Evolutionary conservation across 1,140 invertebrate genomes (phyloP), one percentile per base, ranked within the genome.

Genomic region (Epicauta chinensis): DNA sequence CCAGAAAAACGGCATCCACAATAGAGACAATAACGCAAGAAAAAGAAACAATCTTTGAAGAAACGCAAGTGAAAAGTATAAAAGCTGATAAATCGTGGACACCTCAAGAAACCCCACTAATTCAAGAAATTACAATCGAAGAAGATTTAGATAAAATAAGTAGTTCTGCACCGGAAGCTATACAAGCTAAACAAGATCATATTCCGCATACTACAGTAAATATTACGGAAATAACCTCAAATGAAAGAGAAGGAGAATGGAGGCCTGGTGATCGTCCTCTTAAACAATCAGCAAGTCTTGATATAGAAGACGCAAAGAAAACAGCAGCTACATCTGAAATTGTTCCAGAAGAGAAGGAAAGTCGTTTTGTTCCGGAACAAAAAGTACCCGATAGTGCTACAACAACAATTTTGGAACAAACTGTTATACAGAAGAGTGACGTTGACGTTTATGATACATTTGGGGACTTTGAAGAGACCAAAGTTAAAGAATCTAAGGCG

Each of bases 241-340:
- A 70, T 23, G 76, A 79, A 57, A 66, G 59, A 44, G 76, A 77
- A 60, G 59, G 60, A 38, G 34, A 56, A 11, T 72, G 73, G 44
- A 56, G 63, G 51, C 61, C 46, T 14, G 66, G 67, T 40, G 66
- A 67, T 30, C 65, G 67, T 53, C 68, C 71, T 3, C 46, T 60
- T 11, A 49, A 59, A 7, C 58, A 65, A 13, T 61, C 58, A 11
- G 65, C 66, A 40, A 57, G 65, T n/a, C 34, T 72, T 3, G 54
- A 60, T 6, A 40, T 74, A 10, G 69, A 73, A 51, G 68, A 72
- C 46, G 65, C 50, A 34, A 35, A 44, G 23, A 56, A 61, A 53
- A 50, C 51, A 10, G 56, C 54, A 23, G 37, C 36, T 13, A 53
- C 51, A 16, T 16, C 42, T 30, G 50, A 63, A 59, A 55, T 46